Evolutionary conservation across 2,113 vertebrate species (phyloP).

Genomic region (Varanus salvator): DNA sequence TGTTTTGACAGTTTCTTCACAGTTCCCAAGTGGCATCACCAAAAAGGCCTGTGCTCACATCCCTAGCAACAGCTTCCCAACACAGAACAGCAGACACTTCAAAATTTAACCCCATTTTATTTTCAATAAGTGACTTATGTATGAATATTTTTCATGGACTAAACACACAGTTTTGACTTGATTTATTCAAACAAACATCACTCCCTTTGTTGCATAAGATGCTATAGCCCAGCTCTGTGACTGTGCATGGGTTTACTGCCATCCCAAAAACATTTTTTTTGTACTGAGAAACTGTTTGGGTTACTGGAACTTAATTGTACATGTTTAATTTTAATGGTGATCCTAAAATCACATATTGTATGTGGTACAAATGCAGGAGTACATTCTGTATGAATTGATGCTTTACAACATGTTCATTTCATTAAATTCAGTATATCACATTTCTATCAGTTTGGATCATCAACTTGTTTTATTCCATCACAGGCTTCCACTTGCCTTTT

Average conservation of each 20-base stretch:
- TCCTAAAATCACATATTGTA: neutral
- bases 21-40: neutral
- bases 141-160: no score
- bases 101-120: neutral
- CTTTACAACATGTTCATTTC: neutral
- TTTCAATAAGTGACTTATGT: no score
- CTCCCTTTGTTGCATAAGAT: neutral
- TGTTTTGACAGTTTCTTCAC: no score
- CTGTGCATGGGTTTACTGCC: neutral
- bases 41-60: neutral
- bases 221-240: neutral
- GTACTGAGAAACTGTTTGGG: neutral
- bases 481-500: slow-evolving; percentile 71
- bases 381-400: neutral
- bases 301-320: neutral
- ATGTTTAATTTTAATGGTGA: no score
- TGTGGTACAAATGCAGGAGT: neutral
- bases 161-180: no score
- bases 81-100: neutral
- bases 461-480: neutral
- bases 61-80: no score
- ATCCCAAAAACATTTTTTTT: neutral
- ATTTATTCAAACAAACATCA: no score
- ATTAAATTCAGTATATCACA: neutral
- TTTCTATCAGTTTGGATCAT: slow-evolving; percentile 3